Percentiles rank a stretch among this genome's conserved stretches.
Evolutionary conservation across 2,888 invertebrate genomes (phyloP).

Genomic region (Caenorhabditis plicata): DNA sequence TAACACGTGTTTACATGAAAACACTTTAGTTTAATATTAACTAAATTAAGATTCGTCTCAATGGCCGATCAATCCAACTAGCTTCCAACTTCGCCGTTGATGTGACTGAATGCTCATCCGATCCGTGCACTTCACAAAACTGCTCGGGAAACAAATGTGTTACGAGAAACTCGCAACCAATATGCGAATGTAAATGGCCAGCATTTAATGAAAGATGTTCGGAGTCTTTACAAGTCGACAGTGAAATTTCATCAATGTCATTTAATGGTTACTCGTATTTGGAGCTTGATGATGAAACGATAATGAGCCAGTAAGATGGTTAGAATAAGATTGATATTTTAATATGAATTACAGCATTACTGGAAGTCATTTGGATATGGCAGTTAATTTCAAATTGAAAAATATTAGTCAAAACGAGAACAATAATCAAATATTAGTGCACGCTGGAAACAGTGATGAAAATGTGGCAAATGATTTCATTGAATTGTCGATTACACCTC

Average conservation of each 20-base stretch:
- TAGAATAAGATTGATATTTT: background rate
- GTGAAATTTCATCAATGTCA: conserved; percentile 31
- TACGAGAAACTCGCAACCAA: conserved; percentile 23
- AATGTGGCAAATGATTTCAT: conserved; percentile 36
- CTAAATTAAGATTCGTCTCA: conserved; percentile 31
- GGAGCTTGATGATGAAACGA: conserved; percentile 33
- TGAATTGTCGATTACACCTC: conserved; percentile 20
- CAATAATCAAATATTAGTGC: conserved; percentile 24
- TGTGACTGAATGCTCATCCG: conserved; percentile 36
- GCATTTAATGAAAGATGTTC: conserved; percentile 21
- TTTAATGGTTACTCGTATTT: conserved; percentile 38
- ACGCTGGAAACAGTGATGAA: conserved; percentile 33
- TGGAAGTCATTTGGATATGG: conserved; percentile 32
- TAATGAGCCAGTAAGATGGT: conserved; percentile 45
- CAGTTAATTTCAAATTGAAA: conserved; percentile 32
- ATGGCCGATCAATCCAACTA: conserved; percentile 24
- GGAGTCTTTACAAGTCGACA: background rate
- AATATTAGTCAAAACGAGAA: conserved; percentile 17
- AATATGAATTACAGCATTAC: conserved; percentile 32
- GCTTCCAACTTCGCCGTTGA: conserved; percentile 9
- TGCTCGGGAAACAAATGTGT: conserved; percentile 38
- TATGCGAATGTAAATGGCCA: conserved; percentile 45
- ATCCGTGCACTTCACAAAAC: conserved; percentile 36
- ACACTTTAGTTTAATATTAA: too few species aligned
- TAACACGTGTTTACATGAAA: too few species aligned